These are phyloP conservation scores for Calliphora vicina DNA, from an alignment of 1,140 invertebrate genomes.

Conservation along the genomic window DNA sequence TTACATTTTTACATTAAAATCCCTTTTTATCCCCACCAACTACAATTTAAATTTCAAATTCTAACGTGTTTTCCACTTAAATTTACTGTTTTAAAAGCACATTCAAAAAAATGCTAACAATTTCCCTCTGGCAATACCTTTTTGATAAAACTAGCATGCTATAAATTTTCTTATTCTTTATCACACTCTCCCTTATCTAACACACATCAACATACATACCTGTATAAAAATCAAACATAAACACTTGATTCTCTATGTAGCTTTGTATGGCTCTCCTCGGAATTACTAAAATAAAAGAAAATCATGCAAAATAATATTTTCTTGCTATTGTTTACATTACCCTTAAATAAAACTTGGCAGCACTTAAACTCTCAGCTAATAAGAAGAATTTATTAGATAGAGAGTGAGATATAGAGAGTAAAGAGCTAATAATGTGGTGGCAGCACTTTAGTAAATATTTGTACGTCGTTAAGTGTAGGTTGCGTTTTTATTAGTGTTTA, in stretches of 20 bases:
- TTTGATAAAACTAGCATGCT: neutral
- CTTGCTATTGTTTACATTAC: neutral
- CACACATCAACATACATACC: neutral
- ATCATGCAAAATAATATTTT: neutral
- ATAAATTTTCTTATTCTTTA: neutral
- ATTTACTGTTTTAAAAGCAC: neutral
- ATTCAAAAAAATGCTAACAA: neutral
- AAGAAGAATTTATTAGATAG: neutral
- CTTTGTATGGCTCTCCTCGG: neutral
- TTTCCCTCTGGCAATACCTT: neutral
- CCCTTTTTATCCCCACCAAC: no score
- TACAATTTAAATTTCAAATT: neutral
- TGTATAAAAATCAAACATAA: no score
- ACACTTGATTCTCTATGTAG: no score
- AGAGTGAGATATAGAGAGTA: neutral
- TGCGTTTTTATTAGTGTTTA: neutral
- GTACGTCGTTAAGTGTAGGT: neutral
- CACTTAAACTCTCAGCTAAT: neutral
- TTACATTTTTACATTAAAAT: no score
- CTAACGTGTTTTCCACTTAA: neutral
- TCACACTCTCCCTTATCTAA: neutral
- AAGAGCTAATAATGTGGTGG: neutral
- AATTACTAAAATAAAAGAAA: neutral
- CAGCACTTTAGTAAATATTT: slow-evolving; percentile 24
- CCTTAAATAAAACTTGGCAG: neutral